phyloP scores from a whole-genome alignment of 2,797 vertebrate species.

The Echiichthys vipera region DNA sequence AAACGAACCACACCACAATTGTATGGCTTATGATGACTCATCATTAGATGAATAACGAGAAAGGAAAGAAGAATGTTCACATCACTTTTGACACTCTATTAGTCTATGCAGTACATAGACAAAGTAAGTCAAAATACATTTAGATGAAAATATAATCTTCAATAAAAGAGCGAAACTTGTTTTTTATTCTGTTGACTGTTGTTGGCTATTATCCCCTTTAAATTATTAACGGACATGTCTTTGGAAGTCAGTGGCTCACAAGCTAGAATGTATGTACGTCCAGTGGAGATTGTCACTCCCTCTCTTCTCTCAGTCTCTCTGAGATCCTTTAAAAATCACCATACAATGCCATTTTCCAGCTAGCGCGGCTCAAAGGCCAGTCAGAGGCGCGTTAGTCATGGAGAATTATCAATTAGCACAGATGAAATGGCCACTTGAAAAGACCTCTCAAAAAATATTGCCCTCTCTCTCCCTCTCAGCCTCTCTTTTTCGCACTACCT shows the following conservation, averaged over 20 bases:
- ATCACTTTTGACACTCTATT: not conserved
- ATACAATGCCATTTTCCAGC: conserved; percentile 73
- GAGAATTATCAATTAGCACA: conserved; percentile 83
- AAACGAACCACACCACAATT: too few relatives aligned
- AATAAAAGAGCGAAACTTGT: conserved; percentile 1
- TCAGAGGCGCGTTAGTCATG: conserved; percentile 73
- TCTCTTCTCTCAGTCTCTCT: conserved; percentile 42
- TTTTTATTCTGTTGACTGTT: conserved; percentile 19
- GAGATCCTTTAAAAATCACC: conserved; percentile 73
- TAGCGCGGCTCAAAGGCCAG: conserved; percentile 73
- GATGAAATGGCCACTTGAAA: conserved; percentile 83
- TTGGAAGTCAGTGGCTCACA: conserved; percentile 39
- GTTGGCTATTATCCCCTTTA: conserved; percentile 31
- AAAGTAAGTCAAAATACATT: too few relatives aligned
- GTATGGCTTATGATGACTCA: not conserved
- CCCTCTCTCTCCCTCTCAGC: conserved; percentile 50
- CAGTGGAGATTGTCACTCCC: conserved; percentile 55
- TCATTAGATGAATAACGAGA: not conserved
- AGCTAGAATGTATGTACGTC: conserved; percentile 44
- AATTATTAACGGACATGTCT: conserved; percentile 52
- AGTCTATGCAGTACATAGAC: not conserved
- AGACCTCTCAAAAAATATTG: conserved; percentile 74
- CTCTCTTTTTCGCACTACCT: conserved; percentile 57
- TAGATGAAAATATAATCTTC: too few relatives aligned
- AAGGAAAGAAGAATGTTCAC: not conserved